Evolutionary conservation across 2,113 vertebrate species (phyloP), one percentile per base, ranked within the genome.

Genomic region (Lepisosteus oculatus): DNA sequence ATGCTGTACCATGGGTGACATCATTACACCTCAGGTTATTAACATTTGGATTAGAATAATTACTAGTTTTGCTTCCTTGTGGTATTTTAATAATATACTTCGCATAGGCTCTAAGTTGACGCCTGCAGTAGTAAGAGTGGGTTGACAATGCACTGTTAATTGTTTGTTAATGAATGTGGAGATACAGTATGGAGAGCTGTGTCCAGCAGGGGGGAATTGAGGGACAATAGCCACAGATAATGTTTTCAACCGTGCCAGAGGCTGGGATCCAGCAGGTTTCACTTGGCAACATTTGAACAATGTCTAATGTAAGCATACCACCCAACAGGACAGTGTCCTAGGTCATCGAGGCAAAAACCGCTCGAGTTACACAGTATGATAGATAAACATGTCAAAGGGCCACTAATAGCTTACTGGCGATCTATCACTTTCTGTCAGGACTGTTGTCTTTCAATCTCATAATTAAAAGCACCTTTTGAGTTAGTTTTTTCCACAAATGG

Each of bases 11-110:
- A 0, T 29, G 29, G 29, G 29, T 29, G 29, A 29, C 29, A 66
- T 66, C 44, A 66, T 45, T 15, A n/a, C 8, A 47, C 6, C 65
- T 51, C 65, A 66, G 65, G 65, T 51, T 45, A 66, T 66, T 45
- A 45, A 14, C 65, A 8, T 13, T 14, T 43, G 44, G 62, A 29
- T 65, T 65, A 43, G 62, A 65, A 65, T 65, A 43, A 65, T 65
- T 65, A 43, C 62, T 12, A n/a, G 44, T 14, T 66, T 66, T 47
- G 65, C 51, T 45, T 15, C 15, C 12, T 51, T 66, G 44, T 29
- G 43, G 44, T 66, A 47, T 66, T 66, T 66, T 44, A 66, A 5
- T 66, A n/a, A 45, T n/a, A 47, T 45, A 66, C 29, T 29, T 66
- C 17, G 13, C 7, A 9, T 45, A 65, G 13, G 7, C 17, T 8